These are phyloP conservation scores for Brienomyrus longianalis DNA, from an alignment of 2,113 vertebrate genomes.

Conservation along the genomic window DNA sequence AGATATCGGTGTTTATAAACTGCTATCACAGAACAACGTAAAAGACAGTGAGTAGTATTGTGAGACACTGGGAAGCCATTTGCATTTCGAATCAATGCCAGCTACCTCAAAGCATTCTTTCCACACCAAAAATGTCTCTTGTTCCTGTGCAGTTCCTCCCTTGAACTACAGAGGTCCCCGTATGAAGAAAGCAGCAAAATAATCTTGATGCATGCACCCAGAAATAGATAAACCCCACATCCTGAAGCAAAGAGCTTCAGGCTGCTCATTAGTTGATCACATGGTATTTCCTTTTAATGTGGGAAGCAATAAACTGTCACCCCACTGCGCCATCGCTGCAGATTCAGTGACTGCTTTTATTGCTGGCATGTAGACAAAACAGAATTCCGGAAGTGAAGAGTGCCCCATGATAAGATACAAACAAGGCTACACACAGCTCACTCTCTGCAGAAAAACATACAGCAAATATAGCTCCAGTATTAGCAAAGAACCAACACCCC, in stretches of 20 bases:
- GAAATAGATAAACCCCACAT: neutral
- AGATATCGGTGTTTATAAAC: neutral
- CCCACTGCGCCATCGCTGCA: neutral
- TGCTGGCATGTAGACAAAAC: neutral
- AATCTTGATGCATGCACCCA: neutral
- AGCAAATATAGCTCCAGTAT: neutral
- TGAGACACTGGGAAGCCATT: conserved; percentile 1
- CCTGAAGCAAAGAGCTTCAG: neutral
- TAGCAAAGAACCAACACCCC: neutral
- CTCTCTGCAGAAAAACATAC: neutral
- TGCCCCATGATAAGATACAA: neutral
- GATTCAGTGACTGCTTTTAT: neutral
- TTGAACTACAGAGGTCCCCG: neutral
- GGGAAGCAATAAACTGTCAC: neutral
- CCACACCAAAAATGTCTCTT: neutral
- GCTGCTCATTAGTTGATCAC: neutral
- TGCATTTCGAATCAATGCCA: neutral
- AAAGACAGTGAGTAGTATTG: neutral
- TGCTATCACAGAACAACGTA: neutral
- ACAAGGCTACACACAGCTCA: neutral
- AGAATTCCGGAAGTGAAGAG: neutral
- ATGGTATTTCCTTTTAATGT: neutral
- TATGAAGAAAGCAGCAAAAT: neutral
- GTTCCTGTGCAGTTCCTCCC: neutral
- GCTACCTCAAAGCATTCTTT: neutral